These are phyloP conservation scores for Cephalopterus ornatus DNA, from an alignment of 2,113 vertebrate genomes.

Conservation along the genomic window DNA sequence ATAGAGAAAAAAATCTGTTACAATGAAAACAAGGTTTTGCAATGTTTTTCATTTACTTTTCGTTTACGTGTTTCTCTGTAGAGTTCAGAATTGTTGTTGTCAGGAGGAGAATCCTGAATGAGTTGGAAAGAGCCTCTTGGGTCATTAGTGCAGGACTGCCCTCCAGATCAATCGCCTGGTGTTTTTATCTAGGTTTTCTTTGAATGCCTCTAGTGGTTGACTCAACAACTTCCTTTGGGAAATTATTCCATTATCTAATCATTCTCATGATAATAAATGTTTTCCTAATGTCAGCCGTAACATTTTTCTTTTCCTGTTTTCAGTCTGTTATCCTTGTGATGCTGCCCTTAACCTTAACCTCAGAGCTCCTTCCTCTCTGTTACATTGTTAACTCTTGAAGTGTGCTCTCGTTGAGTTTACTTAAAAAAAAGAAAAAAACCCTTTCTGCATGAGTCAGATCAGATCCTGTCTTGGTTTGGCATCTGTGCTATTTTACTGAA, in stretches of 20 bases:
- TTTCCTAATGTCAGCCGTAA: conserved; percentile 46
- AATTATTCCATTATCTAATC: conserved; percentile 61
- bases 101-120: not conserved
- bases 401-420: not conserved
- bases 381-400: not conserved
- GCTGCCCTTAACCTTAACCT: conserved; percentile 35
- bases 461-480: not conserved
- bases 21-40: not conserved
- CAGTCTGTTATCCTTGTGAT: conserved; percentile 3
- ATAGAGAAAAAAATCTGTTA: not conserved
- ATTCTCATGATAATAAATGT: conserved; percentile 46
- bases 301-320: conserved; percentile 39
- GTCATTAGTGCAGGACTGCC: conserved; percentile 25
- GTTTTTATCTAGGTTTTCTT: conserved; percentile 54
- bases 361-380: not conserved
- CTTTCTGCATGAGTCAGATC: not conserved
- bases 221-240: conserved; percentile 59
- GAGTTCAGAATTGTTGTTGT: not conserved
- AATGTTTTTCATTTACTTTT: not conserved
- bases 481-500: not conserved
- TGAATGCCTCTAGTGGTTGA: conserved; percentile 44
- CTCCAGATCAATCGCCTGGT: conserved; percentile 5
- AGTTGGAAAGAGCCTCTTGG: conserved; percentile 29
- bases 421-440: not conserved
- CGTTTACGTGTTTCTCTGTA: not conserved